phyloP scores from a whole-genome alignment of 2,113 vertebrate species.

The Cromileptes altivelis region DNA sequence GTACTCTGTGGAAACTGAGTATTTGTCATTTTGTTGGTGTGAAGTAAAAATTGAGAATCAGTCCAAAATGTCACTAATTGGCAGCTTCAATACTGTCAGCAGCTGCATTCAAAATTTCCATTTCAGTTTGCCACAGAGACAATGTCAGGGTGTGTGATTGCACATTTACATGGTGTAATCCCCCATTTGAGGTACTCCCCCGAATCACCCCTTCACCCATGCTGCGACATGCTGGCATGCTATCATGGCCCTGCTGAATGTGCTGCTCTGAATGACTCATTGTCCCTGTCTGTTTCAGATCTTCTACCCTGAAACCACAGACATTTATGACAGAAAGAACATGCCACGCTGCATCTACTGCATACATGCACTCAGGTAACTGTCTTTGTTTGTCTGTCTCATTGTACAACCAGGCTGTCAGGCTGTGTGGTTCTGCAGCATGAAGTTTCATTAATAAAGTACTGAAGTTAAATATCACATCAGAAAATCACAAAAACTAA shows the following conservation, averaged over 20 bases:
- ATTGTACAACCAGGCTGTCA: background rate
- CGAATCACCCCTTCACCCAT: slow-evolving; percentile 26
- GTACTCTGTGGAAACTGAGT: background rate
- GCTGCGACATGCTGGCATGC: slow-evolving; percentile 35
- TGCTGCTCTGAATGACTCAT: background rate
- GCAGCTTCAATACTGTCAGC: background rate
- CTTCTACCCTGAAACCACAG: slow-evolving; percentile 99
- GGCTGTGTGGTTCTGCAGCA: background rate
- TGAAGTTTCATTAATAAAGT: background rate
- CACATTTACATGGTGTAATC: slow-evolving; percentile 29
- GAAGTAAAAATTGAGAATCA: background rate
- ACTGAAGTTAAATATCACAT: background rate
- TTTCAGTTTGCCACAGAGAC: background rate
- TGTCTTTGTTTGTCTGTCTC: background rate
- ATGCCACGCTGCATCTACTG: slow-evolving; percentile 99
- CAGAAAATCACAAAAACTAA: background rate
- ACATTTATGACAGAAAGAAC: slow-evolving; percentile 99
- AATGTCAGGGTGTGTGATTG: slow-evolving; percentile 12
- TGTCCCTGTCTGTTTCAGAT: slow-evolving; percentile 86
- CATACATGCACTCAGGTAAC: slow-evolving; percentile 98
- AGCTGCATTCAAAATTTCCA: background rate
- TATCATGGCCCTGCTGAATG: background rate
- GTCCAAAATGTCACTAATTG: background rate
- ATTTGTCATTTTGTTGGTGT: background rate
- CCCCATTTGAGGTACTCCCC: background rate